phyloP scores from a whole-genome alignment of 2,888 invertebrate species.

The Epicampocera succincta region DNA sequence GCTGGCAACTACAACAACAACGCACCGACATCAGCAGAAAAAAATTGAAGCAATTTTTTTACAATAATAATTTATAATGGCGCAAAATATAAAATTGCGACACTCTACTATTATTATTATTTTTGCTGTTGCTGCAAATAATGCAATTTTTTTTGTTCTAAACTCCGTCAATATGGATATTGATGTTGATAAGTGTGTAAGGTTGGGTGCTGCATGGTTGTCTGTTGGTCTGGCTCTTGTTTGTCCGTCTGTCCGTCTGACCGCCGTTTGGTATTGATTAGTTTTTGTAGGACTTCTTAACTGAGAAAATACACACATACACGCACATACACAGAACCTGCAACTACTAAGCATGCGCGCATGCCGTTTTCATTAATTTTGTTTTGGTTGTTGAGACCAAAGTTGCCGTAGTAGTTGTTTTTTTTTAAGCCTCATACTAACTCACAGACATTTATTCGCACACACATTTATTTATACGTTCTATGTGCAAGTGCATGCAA shows the following conservation, averaged over 20 bases:
- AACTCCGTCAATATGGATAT: constrained; percentile 22
- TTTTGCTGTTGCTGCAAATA: constrained; percentile 26
- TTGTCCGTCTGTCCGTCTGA: neutral
- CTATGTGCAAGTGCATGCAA: neutral
- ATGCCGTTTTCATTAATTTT: constrained; percentile 43
- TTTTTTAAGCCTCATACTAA: neutral
- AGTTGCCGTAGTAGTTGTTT: constrained; percentile 1
- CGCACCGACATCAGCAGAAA: constrained; percentile 30
- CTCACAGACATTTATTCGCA: neutral
- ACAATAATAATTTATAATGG: constrained; percentile 60
- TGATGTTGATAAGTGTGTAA: constrained; percentile 27
- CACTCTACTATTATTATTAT: constrained; percentile 43
- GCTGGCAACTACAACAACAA: constrained; percentile 31
- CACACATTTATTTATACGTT: neutral
- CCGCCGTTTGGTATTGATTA: constrained; percentile 53
- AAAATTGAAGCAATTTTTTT: constrained; percentile 61
- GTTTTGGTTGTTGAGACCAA: neutral
- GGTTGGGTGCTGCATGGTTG: neutral
- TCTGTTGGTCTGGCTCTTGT: neutral
- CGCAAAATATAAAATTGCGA: constrained; percentile 62
- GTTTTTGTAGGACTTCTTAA: constrained; percentile 63
- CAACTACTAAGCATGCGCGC: constrained; percentile 62
- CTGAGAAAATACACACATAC: constrained; percentile 27
- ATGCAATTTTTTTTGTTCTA: constrained; percentile 32
- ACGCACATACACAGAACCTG: constrained; percentile 13